phyloP scores from a whole-genome alignment of 2,888 invertebrate species.

The Saturnia japonica region DNA sequence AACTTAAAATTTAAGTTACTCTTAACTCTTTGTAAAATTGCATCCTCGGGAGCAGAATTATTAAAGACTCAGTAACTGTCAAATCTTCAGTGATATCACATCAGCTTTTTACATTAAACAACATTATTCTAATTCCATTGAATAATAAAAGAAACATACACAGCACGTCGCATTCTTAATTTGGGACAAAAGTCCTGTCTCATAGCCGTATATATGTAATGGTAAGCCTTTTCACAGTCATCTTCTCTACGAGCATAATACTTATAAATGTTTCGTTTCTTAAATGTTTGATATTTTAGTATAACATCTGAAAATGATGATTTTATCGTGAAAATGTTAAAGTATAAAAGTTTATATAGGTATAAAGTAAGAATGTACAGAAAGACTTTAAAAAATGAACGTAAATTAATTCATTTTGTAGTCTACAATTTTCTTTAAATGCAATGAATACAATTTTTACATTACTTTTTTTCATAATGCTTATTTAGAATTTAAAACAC shows the following conservation, averaged over 20 bases:
- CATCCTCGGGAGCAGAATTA: no score
- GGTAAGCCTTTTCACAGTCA: slow-evolving; percentile 35
- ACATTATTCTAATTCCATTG: neutral
- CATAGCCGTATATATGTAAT: slow-evolving; percentile 51
- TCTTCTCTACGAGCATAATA: slow-evolving; percentile 37
- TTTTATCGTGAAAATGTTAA: no score
- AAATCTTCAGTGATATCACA: neutral
- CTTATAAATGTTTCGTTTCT: slow-evolving; percentile 50
- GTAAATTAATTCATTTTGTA: neutral
- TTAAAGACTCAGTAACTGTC: neutral
- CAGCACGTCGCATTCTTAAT: slow-evolving; percentile 80
- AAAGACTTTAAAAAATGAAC: neutral
- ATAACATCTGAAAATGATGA: slow-evolving; percentile 47
- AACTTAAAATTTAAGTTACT: no score
- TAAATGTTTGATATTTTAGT: slow-evolving; percentile 44
- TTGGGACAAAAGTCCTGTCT: slow-evolving; percentile 63
- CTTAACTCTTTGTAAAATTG: no score
- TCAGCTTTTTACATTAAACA: neutral
- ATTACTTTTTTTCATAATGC: neutral
- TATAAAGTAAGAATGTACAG: neutral
- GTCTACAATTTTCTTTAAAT: neutral
- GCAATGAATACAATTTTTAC: neutral
- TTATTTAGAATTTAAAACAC: neutral
- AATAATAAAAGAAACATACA: slow-evolving; percentile 50
- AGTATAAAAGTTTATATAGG: no score